These are phyloP conservation scores for Harpegnathos saltator DNA, from an alignment of 1,140 invertebrate species.

Conservation along the genomic window DNA sequence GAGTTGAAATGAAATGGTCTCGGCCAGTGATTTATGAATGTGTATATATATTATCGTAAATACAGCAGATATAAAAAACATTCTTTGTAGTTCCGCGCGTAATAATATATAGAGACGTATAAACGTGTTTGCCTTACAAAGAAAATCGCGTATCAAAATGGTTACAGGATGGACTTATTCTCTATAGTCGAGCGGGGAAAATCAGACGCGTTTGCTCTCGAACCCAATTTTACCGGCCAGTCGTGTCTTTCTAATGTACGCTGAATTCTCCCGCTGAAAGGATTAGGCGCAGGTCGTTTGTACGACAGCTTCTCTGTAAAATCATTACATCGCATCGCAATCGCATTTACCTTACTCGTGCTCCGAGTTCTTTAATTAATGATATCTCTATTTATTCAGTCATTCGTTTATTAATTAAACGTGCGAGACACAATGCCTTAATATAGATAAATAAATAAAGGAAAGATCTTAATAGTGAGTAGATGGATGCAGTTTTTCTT, in stretches of 20 bases:
- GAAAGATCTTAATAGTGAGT: too few species aligned
- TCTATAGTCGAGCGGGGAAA: neutral
- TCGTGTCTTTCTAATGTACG: neutral
- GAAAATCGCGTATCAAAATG: constrained; percentile 74
- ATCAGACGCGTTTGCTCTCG: constrained; percentile 10
- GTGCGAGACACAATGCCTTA: too few species aligned
- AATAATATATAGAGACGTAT: constrained; percentile 75
- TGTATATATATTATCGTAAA: constrained; percentile 77
- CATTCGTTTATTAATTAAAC: too few species aligned
- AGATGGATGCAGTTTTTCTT: too few species aligned
- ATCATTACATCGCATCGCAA: neutral
- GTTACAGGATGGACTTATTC: constrained; percentile 58
- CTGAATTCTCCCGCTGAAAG: neutral
- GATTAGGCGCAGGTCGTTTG: neutral
- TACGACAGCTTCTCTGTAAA: neutral
- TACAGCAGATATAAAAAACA: constrained; percentile 80
- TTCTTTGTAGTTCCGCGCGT: constrained; percentile 69
- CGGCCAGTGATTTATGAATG: constrained; percentile 55
- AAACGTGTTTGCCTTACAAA: constrained; percentile 70
- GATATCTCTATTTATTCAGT: too few species aligned
- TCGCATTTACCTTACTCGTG: too few species aligned
- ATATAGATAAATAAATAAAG: too few species aligned
- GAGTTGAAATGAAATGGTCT: neutral
- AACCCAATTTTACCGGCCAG: neutral
- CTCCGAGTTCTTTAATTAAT: too few species aligned